phyloP scores from a whole-genome alignment of 2,888 invertebrate genomes.

The Nowickia ferox region DNA sequence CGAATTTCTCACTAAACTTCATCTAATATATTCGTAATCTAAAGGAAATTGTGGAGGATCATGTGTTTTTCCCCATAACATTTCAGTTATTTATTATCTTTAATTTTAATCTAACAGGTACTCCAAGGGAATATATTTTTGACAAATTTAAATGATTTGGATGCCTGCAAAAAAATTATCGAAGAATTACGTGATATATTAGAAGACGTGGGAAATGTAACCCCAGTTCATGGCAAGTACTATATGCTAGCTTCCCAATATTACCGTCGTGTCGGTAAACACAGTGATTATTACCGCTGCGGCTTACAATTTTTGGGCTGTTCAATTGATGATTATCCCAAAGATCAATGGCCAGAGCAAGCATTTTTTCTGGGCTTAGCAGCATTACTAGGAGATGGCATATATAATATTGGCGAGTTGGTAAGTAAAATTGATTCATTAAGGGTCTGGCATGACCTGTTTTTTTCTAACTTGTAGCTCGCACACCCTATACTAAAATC shows the following conservation, averaged over 20 bases:
- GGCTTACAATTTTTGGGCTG: slow-evolving; percentile 93
- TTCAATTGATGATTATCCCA: slow-evolving; percentile 87
- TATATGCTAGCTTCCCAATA: slow-evolving; percentile 96
- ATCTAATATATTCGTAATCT: too few species aligned
- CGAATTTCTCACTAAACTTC: background rate
- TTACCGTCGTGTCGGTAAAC: slow-evolving; percentile 91
- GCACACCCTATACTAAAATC: slow-evolving; percentile 97
- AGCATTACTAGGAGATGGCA: slow-evolving; percentile 95
- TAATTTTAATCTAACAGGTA: slow-evolving; percentile 84
- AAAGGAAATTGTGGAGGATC: too few species aligned
- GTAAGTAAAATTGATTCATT: slow-evolving; percentile 82
- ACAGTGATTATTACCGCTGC: slow-evolving; percentile 97
- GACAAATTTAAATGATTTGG: slow-evolving; percentile 90
- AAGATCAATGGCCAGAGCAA: slow-evolving; percentile 88
- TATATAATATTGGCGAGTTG: slow-evolving; percentile 98
- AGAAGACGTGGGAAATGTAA: slow-evolving; percentile 95
- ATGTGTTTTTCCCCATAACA: too few species aligned
- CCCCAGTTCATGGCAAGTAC: slow-evolving; percentile 96
- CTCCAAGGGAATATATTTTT: slow-evolving; percentile 92
- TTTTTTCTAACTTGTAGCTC: slow-evolving; percentile 85
- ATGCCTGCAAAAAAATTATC: slow-evolving; percentile 92
- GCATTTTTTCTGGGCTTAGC: slow-evolving; percentile 97
- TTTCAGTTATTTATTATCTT: too few species aligned
- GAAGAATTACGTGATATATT: slow-evolving; percentile 93
- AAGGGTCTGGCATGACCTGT: background rate